phyloP scores from a whole-genome alignment of 2,797 vertebrate genomes.

The Parambassis ranga region DNA sequence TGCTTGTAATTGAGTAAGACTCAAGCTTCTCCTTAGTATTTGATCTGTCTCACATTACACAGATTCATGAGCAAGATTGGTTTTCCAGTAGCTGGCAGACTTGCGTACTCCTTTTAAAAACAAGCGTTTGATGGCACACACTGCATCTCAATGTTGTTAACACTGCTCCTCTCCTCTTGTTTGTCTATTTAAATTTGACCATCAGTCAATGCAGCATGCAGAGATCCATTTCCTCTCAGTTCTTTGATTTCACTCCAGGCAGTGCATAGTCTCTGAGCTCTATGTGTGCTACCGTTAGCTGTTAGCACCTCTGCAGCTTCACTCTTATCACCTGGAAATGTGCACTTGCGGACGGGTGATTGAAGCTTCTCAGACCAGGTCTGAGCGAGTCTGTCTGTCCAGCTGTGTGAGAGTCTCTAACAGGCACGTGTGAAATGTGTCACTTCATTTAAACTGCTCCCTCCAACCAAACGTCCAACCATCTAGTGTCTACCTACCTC shows the following conservation, averaged over 20 bases:
- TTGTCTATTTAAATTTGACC: not conserved
- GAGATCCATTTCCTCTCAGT: conserved; percentile 12
- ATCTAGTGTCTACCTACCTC: conserved; percentile 1
- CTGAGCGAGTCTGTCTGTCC: conserved; percentile 54
- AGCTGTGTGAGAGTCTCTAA: conserved; percentile 25
- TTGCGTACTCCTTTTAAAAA: not conserved
- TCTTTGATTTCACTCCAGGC: not conserved
- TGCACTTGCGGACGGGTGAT: conserved; percentile 41
- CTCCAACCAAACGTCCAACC: conserved; percentile 19
- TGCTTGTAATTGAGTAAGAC: not conserved
- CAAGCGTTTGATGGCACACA: not conserved
- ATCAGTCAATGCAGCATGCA: too few relatives aligned
- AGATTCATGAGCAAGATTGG: not conserved
- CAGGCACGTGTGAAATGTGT: conserved; percentile 68
- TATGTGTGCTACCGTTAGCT: conserved; percentile 5
- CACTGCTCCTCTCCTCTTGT: not conserved
- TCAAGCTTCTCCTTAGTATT: not conserved
- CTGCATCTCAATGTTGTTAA: not conserved
- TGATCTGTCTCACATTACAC: too few relatives aligned
- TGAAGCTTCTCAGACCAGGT: conserved; percentile 27
- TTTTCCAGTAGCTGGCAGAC: not conserved
- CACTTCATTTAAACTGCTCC: conserved; percentile 49
- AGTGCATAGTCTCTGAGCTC: not conserved
- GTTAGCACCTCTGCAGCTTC: conserved; percentile 53
- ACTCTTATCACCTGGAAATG: conserved; percentile 60